Conservation (phyloP, 2,797 vertebrate species). For the Acomys russatus region DNA sequence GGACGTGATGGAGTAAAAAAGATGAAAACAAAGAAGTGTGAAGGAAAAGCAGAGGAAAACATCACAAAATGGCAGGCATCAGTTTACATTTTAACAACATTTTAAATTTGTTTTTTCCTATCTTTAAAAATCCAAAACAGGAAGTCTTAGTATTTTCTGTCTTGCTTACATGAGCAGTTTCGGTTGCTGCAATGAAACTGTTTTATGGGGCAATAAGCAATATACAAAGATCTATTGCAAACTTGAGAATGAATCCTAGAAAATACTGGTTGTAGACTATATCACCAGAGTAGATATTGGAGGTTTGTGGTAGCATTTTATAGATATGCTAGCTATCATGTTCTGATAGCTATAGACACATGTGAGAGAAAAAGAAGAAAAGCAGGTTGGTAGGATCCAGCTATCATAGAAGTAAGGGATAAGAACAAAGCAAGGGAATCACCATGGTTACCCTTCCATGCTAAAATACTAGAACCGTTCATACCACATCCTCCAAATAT, state of each 20-base stretch:
- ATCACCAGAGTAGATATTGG: neutral
- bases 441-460: no score
- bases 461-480: neutral
- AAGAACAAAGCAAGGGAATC: neutral
- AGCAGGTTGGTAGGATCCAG: neutral
- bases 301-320: neutral
- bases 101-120: no score
- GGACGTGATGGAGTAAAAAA: neutral
- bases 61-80: neutral
- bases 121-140: neutral
- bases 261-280: neutral
- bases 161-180: neutral
- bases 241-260: no score
- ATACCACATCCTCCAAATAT: no score
- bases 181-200: neutral
- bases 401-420: neutral
- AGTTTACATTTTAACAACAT: neutral
- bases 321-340: neutral
- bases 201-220: neutral
- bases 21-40: no score
- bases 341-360: neutral
- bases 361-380: neutral
- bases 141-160: neutral
- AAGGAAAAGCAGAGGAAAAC: neutral
- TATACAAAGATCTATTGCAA: neutral